Evolutionary conservation across 2,888 invertebrate genomes (phyloP).

Genomic region (Watsonalla cultraria): DNA sequence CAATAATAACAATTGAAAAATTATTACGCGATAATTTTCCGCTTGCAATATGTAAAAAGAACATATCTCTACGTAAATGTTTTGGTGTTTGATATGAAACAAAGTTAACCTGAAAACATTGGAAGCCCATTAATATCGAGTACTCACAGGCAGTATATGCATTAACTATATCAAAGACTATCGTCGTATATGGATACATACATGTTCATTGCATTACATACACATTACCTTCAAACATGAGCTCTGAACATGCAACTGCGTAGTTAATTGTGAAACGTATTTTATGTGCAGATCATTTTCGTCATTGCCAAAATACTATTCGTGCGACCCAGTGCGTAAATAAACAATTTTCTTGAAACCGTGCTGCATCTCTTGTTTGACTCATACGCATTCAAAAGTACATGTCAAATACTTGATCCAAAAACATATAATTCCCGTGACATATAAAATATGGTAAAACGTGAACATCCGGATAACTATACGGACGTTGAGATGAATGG

Average conservation of each 20-base stretch:
- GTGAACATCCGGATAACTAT: slow-evolving; percentile 52
- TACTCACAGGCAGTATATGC: slow-evolving; percentile 4
- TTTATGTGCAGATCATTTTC: slow-evolving; percentile 8
- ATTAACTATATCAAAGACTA: slow-evolving; percentile 6
- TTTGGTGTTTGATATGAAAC: slow-evolving; percentile 7
- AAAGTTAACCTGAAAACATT: slow-evolving; percentile 16
- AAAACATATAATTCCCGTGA: slow-evolving; percentile 26
- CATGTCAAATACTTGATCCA: slow-evolving; percentile 27
- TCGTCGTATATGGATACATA: slow-evolving; percentile 34
- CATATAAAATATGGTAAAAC: slow-evolving; percentile 45
- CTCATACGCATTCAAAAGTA: slow-evolving; percentile 7
- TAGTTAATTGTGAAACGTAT: slow-evolving; percentile 51
- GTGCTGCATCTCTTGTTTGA: not conserved
- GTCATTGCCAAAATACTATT: slow-evolving; percentile 11
- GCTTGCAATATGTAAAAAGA: too few relatives aligned
- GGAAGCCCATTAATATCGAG: slow-evolving; percentile 45
- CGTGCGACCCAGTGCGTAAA: slow-evolving; percentile 12
- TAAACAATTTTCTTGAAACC: slow-evolving; percentile 5
- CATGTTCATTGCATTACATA: slow-evolving; percentile 21
- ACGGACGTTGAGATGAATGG: slow-evolving; percentile 47
- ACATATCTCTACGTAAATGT: too few relatives aligned
- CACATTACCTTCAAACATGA: slow-evolving; percentile 7
- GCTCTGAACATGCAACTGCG: slow-evolving; percentile 56
- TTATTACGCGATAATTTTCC: too few relatives aligned
- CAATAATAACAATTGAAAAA: too few relatives aligned